Percentiles rank a stretch among this genome's conserved stretches.
Conservation (phyloP, 2,797 vertebrate genomes). For the Sebastes aleutianus region DNA sequence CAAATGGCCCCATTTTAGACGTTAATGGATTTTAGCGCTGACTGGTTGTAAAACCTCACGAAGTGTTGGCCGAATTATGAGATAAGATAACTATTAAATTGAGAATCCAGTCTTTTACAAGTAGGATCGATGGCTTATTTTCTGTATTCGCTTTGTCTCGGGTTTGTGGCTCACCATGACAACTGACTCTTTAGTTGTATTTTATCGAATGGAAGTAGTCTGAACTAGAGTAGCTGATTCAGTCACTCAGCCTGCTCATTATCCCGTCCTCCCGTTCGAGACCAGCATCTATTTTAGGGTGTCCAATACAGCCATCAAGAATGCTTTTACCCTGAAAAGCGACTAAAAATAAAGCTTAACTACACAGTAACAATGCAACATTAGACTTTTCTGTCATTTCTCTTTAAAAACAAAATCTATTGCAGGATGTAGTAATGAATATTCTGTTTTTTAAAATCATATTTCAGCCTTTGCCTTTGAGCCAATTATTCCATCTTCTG, state of each 20-base stretch:
- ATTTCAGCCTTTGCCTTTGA: conserved; percentile 51
- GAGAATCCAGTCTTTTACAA: conserved; percentile 15
- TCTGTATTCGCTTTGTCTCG: conserved; percentile 10
- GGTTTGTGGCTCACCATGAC: conserved; percentile 4
- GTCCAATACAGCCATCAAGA: conserved; percentile 1
- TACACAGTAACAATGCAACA: conserved; percentile 4
- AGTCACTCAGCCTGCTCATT: conserved; percentile 34
- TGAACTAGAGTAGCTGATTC: conserved; percentile 36
- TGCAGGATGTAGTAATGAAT: neutral
- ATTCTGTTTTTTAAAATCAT: neutral
- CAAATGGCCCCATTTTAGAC: conserved; percentile 52
- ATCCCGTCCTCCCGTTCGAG: conserved; percentile 22
- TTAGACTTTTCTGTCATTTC: neutral
- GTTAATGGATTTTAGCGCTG: conserved; percentile 56
- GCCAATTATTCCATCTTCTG: conserved; percentile 58
- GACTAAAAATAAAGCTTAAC: conserved; percentile 5
- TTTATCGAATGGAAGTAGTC: conserved; percentile 12
- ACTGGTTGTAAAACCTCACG: conserved; percentile 39
- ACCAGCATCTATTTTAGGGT: conserved; percentile 23
- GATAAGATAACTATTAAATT: conserved; percentile 34
- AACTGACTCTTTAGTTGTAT: conserved; percentile 5
- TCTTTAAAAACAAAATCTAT: neutral
- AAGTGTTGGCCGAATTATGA: conserved; percentile 45
- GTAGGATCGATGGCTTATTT: conserved; percentile 24
- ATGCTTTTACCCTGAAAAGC: conserved; percentile 13